Evolutionary conservation across 2,888 invertebrate species (phyloP).

Genomic region (Ceratothoa steindachneri): DNA sequence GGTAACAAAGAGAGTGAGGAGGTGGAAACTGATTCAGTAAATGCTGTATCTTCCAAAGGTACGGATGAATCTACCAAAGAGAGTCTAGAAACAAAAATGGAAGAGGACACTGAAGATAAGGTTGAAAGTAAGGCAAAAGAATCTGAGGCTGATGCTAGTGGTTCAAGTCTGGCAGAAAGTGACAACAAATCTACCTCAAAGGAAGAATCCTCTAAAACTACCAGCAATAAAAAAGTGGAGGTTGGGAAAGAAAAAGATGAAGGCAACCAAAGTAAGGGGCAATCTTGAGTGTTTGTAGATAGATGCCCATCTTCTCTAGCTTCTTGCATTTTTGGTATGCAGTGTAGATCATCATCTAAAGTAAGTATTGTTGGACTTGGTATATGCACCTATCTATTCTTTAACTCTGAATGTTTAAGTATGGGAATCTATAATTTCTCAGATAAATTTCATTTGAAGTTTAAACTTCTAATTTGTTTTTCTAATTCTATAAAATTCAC

Average conservation of each 20-base stretch:
- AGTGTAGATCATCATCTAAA: background rate
- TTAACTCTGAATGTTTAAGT: background rate
- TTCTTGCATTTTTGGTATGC: slow-evolving; percentile 1
- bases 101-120: background rate
- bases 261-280: background rate
- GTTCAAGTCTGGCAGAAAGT: background rate
- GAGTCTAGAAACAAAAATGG: background rate
- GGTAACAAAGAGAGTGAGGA: background rate
- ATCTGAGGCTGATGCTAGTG: background rate
- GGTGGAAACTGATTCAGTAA: background rate
- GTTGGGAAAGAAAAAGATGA: background rate
- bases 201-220: background rate
- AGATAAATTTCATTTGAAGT: too few relatives aligned
- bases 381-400: too few relatives aligned
- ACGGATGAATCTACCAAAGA: background rate
- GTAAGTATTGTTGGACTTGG: background rate
- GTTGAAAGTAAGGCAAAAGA: background rate
- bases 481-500: too few relatives aligned
- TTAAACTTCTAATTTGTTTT: too few relatives aligned
- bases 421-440: too few relatives aligned
- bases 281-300: background rate
- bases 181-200: background rate
- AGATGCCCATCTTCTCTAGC: background rate
- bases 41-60: too few relatives aligned
- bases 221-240: too few relatives aligned